Percentiles rank a stretch among this genome's conserved stretches.
Evolutionary conservation across 2,113 vertebrate species (phyloP).

Genomic region (Oxygymnocypris stewartii): DNA sequence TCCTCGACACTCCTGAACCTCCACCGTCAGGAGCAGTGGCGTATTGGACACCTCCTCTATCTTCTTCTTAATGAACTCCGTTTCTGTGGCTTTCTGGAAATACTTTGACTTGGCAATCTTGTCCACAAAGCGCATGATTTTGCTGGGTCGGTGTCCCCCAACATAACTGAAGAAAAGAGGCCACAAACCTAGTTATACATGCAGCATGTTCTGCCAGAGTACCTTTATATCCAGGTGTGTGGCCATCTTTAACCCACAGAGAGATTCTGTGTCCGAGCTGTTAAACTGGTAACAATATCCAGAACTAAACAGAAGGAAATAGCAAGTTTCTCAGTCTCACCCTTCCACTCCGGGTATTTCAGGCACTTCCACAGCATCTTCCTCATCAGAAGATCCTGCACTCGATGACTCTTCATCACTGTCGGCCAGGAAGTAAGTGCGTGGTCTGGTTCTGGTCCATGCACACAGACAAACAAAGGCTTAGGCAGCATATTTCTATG

Average conservation of each 20-base stretch:
- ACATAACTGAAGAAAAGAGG: conserved; percentile 76
- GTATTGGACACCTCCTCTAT: conserved; percentile 99
- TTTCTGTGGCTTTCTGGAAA: conserved; percentile 98
- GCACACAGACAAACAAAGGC: conserved; percentile 50
- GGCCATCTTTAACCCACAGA: background rate
- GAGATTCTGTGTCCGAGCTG: background rate
- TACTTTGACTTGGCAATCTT: conserved; percentile 99
- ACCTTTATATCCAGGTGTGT: background rate
- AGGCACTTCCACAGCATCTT: conserved; percentile 84
- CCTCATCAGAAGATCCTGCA: conserved; percentile 96
- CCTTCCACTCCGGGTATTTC: conserved; percentile 82
- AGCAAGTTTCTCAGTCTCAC: conserved; percentile 72
- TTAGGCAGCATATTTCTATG: background rate
- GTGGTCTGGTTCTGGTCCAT: conserved; percentile 79
- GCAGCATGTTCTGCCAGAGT: background rate
- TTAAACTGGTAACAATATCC: background rate
- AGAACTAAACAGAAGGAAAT: background rate
- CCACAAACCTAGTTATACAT: background rate
- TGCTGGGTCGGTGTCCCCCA: conserved; percentile 91
- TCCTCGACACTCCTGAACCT: conserved; percentile 94
- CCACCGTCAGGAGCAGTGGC: conserved; percentile 93
- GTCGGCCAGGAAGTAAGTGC: conserved; percentile 93
- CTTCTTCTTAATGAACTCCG: conserved; percentile 99
- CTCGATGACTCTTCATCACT: conserved; percentile 98
- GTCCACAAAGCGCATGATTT: conserved; percentile 99